phyloP scores from a whole-genome alignment of 2,888 invertebrate genomes.

The Cataglyphis albicans region DNA sequence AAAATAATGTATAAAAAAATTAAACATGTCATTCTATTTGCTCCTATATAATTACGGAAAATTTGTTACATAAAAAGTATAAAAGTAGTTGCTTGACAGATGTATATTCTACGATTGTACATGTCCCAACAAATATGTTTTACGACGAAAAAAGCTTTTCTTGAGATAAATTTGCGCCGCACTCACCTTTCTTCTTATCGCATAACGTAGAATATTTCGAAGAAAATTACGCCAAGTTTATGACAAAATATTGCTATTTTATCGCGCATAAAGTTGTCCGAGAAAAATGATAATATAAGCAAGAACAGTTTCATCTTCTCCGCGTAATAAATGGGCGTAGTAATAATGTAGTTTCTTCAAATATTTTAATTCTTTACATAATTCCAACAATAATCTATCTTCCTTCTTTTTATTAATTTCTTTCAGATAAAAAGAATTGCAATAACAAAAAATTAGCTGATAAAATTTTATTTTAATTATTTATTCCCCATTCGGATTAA shows the following conservation, averaged over 20 bases:
- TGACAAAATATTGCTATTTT: constrained; percentile 18
- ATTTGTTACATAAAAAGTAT: not conserved
- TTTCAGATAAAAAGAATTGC: not conserved
- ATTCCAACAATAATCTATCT: not conserved
- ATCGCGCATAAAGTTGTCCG: constrained; percentile 8
- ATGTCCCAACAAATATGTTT: constrained; percentile 23
- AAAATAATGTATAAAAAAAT: not conserved
- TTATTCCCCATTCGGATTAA: not conserved
- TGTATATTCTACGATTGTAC: not conserved
- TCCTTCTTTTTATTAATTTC: not conserved
- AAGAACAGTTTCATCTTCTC: constrained; percentile 12
- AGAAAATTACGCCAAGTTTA: constrained; percentile 41
- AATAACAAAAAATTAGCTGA: not conserved
- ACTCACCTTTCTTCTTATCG: not conserved
- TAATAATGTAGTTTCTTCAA: constrained; percentile 4
- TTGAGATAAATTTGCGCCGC: constrained; percentile 27
- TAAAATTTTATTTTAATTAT: not conserved
- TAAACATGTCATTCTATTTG: not conserved
- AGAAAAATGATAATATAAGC: constrained; percentile 29
- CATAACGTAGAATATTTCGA: not conserved
- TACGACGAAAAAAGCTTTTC: constrained; percentile 11
- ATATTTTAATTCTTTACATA: constrained; percentile 11
- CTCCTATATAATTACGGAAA: not conserved
- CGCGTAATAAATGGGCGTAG: constrained; percentile 4
- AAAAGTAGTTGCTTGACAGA: not conserved